Base-by-base conservation (phyloP, 2,113 vertebrate genomes). In the Ursus arctos region DNA sequence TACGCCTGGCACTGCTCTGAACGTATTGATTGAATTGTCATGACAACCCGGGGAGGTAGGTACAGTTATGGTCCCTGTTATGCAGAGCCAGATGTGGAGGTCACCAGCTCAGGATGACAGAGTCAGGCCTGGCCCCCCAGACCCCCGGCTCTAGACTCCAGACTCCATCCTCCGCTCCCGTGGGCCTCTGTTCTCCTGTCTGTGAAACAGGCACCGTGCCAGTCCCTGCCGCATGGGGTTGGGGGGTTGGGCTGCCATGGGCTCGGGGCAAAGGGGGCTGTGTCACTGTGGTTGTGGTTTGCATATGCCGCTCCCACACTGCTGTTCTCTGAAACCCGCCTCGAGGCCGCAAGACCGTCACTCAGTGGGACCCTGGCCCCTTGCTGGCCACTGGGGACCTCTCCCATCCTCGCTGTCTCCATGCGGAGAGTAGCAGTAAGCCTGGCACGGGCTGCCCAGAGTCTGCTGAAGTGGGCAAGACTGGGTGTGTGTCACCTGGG, bases 191-290 rank as follows among this genome's bases (percentile, higher is more conserved):
- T 49, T 21, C 19, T 18, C 47, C 57, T 31, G 26, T 33, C 49
- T 94, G 57, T 57, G 21, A 76, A 53, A 40, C 65, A 79, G 40
- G 21, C 15, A 0, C 16, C 43, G 22, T 14, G 67, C 18, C 47
- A 5, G 4, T 10, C 59, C 21, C 61, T 11, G 53, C 77, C 13
- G 0, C 0, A 0, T 1, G 40, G 40, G 21, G 22, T 22, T 5
- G 0, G 22, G 71, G 53, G 67, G 18, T 19, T 36, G 33, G 22
- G 51, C 69, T 12, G 18, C 74, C 12, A 28, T 1, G 49, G 14
- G 43, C n/a, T 7, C 51, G 2, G 14, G 40, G 31, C 12, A n/a
- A 26, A 16, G 18, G n/a, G 51, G 36, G 55, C 90, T 33, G 33
- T 1, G 18, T 61, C 49, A 26, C 15, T 13, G 9, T 3, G 11